Evolutionary conservation across 2,113 vertebrate species (phyloP).

Genomic region (Actenoides lindsayi): DNA sequence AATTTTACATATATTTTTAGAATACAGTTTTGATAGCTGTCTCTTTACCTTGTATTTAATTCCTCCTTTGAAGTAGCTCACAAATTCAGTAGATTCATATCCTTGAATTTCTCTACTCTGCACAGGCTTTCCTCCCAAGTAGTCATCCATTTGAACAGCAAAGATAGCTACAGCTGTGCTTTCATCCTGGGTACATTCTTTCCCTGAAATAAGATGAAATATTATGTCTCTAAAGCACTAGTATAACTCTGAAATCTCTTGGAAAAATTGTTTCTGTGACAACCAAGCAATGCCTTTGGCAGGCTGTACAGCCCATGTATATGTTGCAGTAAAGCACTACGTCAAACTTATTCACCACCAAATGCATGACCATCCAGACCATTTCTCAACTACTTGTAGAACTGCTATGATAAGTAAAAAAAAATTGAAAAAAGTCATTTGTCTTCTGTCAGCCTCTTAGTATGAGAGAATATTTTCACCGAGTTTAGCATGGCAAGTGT

Average conservation of each 20-base stretch:
- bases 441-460: neutral
- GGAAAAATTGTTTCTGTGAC: neutral
- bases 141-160: slow-evolving; percentile 91
- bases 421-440: neutral
- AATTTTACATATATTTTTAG: neutral
- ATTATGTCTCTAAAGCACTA: neutral
- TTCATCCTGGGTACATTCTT: slow-evolving; percentile 93
- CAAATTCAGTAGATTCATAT: slow-evolving; percentile 86
- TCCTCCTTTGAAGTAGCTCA: slow-evolving; percentile 92
- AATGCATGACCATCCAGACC: neutral
- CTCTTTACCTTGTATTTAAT: slow-evolving; percentile 90
- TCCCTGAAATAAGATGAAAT: slow-evolving; percentile 74
- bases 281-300: neutral
- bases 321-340: neutral
- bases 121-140: slow-evolving; percentile 88
- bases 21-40: neutral
- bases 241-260: neutral
- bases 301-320: neutral
- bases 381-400: neutral
- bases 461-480: neutral
- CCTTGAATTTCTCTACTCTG: slow-evolving; percentile 93
- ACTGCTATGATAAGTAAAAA: neutral
- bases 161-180: slow-evolving; percentile 91
- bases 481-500: neutral
- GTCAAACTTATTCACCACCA: neutral